A percentile compares a stretch with the other conserved stretches of the same genome.
Evolutionary conservation across 2,113 vertebrate species (phyloP).

Genomic region (Micromys minutus): DNA sequence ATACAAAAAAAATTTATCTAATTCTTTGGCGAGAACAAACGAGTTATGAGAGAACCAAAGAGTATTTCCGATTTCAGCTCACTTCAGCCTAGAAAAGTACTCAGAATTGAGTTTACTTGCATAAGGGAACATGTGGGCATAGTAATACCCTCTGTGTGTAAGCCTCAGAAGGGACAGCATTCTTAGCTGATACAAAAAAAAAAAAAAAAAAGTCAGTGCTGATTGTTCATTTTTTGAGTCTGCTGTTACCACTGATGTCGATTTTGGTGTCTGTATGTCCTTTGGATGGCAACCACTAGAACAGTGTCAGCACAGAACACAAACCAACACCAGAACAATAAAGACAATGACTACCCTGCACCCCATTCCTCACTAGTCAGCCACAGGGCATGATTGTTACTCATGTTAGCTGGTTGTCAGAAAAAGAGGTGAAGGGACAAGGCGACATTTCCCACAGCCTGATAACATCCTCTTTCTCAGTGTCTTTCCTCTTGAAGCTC

Average conservation of each 20-base stretch:
- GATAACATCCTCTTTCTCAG: neutral
- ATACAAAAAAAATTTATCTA: conserved; percentile 10
- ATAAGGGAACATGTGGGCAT: neutral
- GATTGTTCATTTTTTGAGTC: neutral
- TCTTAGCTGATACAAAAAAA: conserved; percentile 19
- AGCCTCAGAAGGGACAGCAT: neutral
- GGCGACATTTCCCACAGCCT: conserved; percentile 18
- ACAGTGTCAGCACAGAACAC: neutral
- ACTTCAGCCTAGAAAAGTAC: neutral
- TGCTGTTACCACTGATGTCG: neutral
- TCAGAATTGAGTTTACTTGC: neutral
- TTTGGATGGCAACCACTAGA: neutral
- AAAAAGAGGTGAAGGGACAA: neutral
- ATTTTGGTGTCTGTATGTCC: neutral
- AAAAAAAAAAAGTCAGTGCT: neutral
- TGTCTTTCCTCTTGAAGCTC: conserved; percentile 29
- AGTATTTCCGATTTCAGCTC: neutral
- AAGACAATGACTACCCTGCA: neutral
- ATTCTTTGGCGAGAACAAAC: neutral
- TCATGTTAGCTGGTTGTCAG: conserved; percentile 11
- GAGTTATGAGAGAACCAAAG: neutral
- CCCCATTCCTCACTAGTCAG: neutral
- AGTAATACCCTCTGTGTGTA: neutral
- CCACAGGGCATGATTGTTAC: neutral
- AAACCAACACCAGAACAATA: neutral